Conservation (phyloP, 2,113 vertebrate genomes). For the Nerophis lumbriciformis region DNA sequence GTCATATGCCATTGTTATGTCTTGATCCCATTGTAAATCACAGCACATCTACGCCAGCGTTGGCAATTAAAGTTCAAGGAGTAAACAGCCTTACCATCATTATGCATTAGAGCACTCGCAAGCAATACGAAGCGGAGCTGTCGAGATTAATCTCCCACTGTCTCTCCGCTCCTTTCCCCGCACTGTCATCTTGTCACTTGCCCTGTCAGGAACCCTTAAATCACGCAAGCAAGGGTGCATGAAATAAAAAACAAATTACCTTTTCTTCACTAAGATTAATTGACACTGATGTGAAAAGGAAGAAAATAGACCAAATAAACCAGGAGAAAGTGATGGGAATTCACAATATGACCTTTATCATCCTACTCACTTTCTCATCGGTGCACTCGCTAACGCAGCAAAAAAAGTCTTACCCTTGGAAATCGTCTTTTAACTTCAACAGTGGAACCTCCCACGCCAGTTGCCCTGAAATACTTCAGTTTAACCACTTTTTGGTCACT, state of each 20-base stretch:
- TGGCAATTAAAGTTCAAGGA: constrained; percentile 46
- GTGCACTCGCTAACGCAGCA: not conserved
- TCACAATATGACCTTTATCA: constrained; percentile 35
- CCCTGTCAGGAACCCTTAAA: constrained; percentile 40
- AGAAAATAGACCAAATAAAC: constrained; percentile 12
- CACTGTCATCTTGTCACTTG: constrained; percentile 52
- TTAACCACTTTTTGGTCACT: too few species aligned
- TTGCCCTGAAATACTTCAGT: too few species aligned
- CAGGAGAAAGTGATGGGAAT: constrained; percentile 35
- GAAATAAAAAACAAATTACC: constrained; percentile 12
- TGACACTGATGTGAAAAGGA: constrained; percentile 17
- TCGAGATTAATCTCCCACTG: constrained; percentile 40
- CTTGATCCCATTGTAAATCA: constrained; percentile 46
- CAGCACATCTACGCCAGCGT: constrained; percentile 39
- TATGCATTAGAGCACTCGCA: constrained; percentile 50
- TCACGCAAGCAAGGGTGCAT: constrained; percentile 31
- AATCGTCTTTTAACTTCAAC: not conserved
- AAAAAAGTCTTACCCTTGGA: constrained; percentile 7
- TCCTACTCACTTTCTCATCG: not conserved
- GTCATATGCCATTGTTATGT: constrained; percentile 21
- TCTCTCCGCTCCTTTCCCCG: constrained; percentile 22
- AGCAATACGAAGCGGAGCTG: constrained; percentile 46
- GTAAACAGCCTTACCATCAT: constrained; percentile 54
- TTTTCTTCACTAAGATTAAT: constrained; percentile 26
- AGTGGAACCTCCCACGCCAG: too few species aligned